Conservation (phyloP, 2,113 vertebrate genomes). For the Phylloscopus trochilus region DNA sequence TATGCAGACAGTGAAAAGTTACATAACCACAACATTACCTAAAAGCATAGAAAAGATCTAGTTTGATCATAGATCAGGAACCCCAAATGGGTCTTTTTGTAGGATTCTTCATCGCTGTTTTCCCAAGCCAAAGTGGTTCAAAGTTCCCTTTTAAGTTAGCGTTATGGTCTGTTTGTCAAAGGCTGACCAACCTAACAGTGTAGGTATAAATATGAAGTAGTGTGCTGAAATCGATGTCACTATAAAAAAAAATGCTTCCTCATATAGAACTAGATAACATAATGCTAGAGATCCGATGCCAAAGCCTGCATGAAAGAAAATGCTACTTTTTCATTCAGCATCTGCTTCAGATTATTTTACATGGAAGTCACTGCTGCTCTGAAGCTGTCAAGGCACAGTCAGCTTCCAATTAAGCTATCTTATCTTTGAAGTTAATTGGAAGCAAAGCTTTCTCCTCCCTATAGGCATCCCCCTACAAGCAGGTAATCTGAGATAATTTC, state of each 20-base stretch:
- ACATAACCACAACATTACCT: background rate
- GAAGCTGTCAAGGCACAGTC: constrained; percentile 40
- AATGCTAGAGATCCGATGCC: background rate
- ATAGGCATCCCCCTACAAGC: background rate
- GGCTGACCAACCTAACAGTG: background rate
- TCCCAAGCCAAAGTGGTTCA: background rate
- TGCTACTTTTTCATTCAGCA: constrained; percentile 20
- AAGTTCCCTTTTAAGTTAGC: background rate
- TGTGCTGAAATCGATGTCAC: background rate
- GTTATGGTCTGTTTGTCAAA: background rate
- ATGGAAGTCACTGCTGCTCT: constrained; percentile 45
- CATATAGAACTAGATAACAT: background rate
- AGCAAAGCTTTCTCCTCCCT: constrained; percentile 22
- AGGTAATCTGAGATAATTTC: constrained; percentile 19
- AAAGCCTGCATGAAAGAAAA: constrained; percentile 11
- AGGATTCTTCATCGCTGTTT: background rate
- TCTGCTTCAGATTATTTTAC: constrained; percentile 47
- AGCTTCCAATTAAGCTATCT: constrained; percentile 44
- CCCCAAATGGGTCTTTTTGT: background rate
- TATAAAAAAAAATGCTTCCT: background rate
- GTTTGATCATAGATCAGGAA: background rate
- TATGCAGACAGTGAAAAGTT: background rate
- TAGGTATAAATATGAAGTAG: background rate
- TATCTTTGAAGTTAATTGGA: constrained; percentile 23
- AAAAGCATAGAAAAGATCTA: background rate